Evolutionary conservation across 2,113 vertebrate species (phyloP).

Genomic region (Nycticorax nycticorax): DNA sequence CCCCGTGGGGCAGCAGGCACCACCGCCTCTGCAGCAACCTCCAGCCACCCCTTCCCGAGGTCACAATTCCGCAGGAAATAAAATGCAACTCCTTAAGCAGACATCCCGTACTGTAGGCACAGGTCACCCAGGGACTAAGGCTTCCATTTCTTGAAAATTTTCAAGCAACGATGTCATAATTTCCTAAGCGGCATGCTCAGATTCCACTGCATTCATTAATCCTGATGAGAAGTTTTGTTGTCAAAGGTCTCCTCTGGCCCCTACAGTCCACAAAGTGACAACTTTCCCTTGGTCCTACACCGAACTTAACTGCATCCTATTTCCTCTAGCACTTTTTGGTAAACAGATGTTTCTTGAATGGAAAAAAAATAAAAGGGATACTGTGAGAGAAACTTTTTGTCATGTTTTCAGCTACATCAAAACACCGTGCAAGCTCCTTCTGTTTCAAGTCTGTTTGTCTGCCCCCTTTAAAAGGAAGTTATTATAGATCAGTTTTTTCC

Average conservation of each 20-base stretch:
- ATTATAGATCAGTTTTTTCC: background rate
- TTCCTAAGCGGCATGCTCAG: background rate
- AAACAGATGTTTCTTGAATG: background rate
- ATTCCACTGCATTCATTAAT: background rate
- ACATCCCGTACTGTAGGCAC: background rate
- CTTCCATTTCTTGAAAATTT: background rate
- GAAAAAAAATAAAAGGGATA: background rate
- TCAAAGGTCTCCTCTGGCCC: background rate
- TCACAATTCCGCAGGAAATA: background rate
- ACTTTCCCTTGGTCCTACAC: background rate
- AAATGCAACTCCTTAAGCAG: background rate
- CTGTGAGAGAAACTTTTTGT: background rate
- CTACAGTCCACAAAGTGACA: rapidly evolving
- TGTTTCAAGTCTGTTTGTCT: background rate
- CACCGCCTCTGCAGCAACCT: background rate
- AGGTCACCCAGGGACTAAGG: background rate
- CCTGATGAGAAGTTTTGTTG: background rate
- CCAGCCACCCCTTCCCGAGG: background rate
- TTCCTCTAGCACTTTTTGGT: background rate
- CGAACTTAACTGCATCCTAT: rapidly evolving
- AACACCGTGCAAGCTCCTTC: background rate
- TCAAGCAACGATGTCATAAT: background rate
- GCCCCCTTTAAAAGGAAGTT: background rate
- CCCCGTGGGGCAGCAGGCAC: background rate
- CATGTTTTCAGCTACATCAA: background rate